Evolutionary conservation across 2,113 vertebrate genomes (phyloP).

Genomic region (Psilopsiagon aurifrons): DNA sequence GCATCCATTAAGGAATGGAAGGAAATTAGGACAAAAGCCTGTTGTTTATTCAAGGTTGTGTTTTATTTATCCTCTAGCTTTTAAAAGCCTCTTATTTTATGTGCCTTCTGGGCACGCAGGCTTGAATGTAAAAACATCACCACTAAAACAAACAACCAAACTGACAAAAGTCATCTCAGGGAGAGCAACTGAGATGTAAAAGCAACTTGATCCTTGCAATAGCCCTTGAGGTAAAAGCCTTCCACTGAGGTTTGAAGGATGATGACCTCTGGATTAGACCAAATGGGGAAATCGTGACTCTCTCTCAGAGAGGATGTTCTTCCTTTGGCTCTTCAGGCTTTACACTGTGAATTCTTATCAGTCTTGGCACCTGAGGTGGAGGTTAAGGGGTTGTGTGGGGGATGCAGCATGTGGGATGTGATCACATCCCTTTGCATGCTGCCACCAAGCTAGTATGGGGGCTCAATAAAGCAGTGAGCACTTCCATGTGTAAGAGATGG

Average conservation of each 20-base stretch:
- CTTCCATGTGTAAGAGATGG: not conserved
- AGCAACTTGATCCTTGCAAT: not conserved
- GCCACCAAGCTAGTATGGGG: not conserved
- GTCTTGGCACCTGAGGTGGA: not conserved
- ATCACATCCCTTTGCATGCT: not conserved
- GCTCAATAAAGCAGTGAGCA: not conserved
- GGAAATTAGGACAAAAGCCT: conserved; percentile 64
- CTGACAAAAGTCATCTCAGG: conserved; percentile 38
- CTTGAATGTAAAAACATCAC: conserved; percentile 47
- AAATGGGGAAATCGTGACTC: not conserved
- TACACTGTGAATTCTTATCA: not conserved
- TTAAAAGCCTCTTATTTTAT: conserved; percentile 60
- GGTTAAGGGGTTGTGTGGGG: not conserved
- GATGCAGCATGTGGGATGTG: not conserved
- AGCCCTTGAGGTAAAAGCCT: not conserved
- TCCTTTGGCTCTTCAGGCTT: not conserved
- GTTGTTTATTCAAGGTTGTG: conserved; percentile 59
- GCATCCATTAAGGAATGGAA: conserved; percentile 70
- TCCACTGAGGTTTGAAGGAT: not conserved
- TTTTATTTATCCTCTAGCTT: conserved; percentile 63
- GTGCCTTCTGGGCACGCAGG: conserved; percentile 42
- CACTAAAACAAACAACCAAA: conserved; percentile 57
- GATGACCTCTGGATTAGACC: not conserved
- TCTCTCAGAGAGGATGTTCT: not conserved
- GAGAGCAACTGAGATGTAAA: conserved; percentile 45